Base-by-base conservation (phyloP, 2,797 vertebrate genomes). In the Chanos chanos region DNA sequence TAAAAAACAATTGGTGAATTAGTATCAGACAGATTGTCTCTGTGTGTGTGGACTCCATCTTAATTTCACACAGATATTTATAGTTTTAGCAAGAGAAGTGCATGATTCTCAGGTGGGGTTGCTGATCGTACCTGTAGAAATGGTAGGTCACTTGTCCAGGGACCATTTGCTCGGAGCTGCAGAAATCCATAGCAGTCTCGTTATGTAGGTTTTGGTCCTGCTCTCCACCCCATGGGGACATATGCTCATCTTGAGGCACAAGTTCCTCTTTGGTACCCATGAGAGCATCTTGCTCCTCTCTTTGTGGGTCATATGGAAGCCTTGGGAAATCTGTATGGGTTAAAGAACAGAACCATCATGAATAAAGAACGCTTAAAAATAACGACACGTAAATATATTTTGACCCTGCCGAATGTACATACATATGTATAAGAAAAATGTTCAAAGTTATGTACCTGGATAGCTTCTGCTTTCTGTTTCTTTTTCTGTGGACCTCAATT, bases 111-210 rank as follows among this genome's bases (percentile, higher is more conserved):
- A n/a, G n/a, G n/a, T n/a, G n/a, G 19, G 8, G 28, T 45, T 30
- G 7, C 12, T 33, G 25, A 41, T 45, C 78, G 63, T 74, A 91
- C 91, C 88, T 87, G 47, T 85, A 89, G 0, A 78, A 73, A 49
- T 86, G 87, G 55, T 84, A 81, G 1, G 83, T 48, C 15, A 78
- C 50, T 0, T 85, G 81, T 0, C 82, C 73, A 1, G 88, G 87
- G 52, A 87, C 87, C 69, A 85, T 87, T 84, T 91, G 90, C 53
- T 91, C 89, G 1, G 85, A 80, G 44, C 78, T 64, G 70, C 84
- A 71, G 12, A 67, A 73, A 33, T 87, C 83, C 49, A 79, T 84
- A 51, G 39, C 83, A 0, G 78, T 66, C 22, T 85, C 81, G 0
- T 74, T 15, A 1, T 86, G 81, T 0, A 76, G 65, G 33, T 64